Evolutionary conservation across 2,888 invertebrate species (phyloP).

Genomic region (Xylota segnis): DNA sequence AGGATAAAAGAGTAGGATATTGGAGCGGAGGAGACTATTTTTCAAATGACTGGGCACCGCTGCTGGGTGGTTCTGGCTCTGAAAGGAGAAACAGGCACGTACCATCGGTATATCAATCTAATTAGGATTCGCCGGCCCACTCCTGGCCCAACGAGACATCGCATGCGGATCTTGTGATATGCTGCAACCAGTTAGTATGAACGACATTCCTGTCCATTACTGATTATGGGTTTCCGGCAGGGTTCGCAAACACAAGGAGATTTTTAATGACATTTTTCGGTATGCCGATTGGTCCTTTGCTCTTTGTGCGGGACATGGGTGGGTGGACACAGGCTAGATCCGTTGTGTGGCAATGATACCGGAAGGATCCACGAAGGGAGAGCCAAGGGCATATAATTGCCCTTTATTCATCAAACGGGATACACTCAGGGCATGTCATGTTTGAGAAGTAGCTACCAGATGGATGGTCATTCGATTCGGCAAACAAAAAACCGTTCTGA

Average conservation of each 20-base stretch:
- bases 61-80: constrained; percentile 19
- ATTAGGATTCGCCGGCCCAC: constrained; percentile 55
- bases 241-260: constrained; percentile 51
- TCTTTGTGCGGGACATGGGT: background rate
- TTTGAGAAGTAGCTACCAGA: constrained; percentile 36
- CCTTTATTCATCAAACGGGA: constrained; percentile 45
- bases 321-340: background rate
- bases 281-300: constrained; percentile 23
- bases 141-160: too few relatives aligned
- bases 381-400: constrained; percentile 52
- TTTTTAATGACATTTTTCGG: constrained; percentile 61
- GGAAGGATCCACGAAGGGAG: constrained; percentile 54
- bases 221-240: constrained; percentile 61
- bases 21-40: constrained; percentile 53
- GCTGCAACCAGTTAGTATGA: constrained; percentile 34
- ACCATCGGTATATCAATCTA: constrained; percentile 60
- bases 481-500: background rate
- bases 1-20: constrained; percentile 51
- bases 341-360: constrained; percentile 51
- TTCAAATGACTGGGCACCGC: constrained; percentile 57
- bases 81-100: constrained; percentile 27
- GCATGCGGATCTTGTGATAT: constrained; percentile 29
- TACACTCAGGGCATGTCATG: constrained; percentile 28
- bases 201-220: constrained; percentile 46
- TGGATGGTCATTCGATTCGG: constrained; percentile 18